Percentiles rank a stretch among this genome's conserved stretches.
These are phyloP conservation scores for Drosophila parthenogenetica DNA, from an alignment of 2,888 invertebrate genomes.

Conservation along the genomic window DNA sequence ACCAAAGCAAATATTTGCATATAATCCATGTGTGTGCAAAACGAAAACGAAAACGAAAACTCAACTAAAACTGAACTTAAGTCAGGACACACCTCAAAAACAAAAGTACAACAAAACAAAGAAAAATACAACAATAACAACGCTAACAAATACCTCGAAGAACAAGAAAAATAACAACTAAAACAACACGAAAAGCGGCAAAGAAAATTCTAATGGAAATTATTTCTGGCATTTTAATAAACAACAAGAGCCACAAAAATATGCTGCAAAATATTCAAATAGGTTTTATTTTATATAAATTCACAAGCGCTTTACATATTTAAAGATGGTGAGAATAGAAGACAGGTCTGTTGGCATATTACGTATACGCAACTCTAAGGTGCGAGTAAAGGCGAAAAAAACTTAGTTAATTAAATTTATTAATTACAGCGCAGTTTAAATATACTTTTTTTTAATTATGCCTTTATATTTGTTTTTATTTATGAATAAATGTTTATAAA, in stretches of 20 bases:
- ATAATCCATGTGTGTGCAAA: conserved; percentile 60
- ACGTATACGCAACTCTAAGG: background rate
- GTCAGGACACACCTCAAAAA: conserved; percentile 50
- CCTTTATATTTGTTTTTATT: too few relatives aligned
- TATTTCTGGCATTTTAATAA: conserved; percentile 76
- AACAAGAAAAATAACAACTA: conserved; percentile 17
- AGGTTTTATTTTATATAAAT: conserved; percentile 40
- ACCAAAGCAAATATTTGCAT: conserved; percentile 75
- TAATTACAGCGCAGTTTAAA: too few relatives aligned
- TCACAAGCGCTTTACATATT: conserved; percentile 36
- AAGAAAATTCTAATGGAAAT: conserved; percentile 64
- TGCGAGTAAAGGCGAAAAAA: too few relatives aligned
- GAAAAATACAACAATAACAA: conserved; percentile 14
- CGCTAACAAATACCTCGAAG: conserved; percentile 15
- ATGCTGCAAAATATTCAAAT: conserved; percentile 52
- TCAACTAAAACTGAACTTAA: conserved; percentile 36
- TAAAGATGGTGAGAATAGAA: background rate
- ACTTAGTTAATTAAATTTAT: too few relatives aligned
- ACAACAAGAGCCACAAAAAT: conserved; percentile 54
- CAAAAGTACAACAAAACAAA: conserved; percentile 34
- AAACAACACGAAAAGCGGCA: conserved; percentile 28
- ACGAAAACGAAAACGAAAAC: conserved; percentile 24
- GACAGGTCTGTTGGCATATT: too few relatives aligned
- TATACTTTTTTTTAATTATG: background rate
- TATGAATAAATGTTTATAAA: too few relatives aligned